Percentiles rank a stretch among this genome's conserved stretches.
phyloP scores from a whole-genome alignment of 1,140 invertebrate species.

The Trichonephila clavipes region DNA sequence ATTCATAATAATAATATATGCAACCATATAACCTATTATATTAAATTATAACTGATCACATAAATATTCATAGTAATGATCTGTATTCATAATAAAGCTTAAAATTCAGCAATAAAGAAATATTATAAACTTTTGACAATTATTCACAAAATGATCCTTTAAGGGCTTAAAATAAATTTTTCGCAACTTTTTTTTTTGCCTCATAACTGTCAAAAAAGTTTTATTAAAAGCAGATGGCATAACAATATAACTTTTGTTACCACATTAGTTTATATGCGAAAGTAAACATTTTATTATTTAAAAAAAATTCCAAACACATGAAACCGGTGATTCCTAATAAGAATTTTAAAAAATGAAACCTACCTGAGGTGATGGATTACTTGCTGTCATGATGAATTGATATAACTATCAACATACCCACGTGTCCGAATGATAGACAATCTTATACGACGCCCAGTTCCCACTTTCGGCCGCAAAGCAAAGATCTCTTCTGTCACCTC shows the following conservation, averaged over 20 bases:
- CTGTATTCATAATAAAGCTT: too few species aligned
- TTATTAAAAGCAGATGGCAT: too few species aligned
- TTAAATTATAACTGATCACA: too few species aligned
- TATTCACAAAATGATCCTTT: too few species aligned
- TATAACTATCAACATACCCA: background rate
- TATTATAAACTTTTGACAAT: too few species aligned
- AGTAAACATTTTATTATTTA: background rate
- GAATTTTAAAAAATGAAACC: background rate
- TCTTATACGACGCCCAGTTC: background rate
- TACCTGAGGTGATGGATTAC: background rate
- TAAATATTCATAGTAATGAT: too few species aligned
- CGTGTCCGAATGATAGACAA: background rate
- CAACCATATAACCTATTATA: too few species aligned
- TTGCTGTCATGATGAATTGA: conserved; percentile 17
- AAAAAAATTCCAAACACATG: background rate
- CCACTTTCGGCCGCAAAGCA: background rate
- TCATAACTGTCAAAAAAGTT: too few species aligned
- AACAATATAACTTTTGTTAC: background rate
- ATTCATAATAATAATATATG: too few species aligned
- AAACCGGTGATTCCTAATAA: background rate
- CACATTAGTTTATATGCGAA: background rate
- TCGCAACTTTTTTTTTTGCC: too few species aligned
- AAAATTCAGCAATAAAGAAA: too few species aligned
- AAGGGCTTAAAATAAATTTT: too few species aligned
- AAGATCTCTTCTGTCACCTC: background rate